Base-by-base conservation (phyloP, 1,140 invertebrate species). In the Brachionus angularis region DNA sequence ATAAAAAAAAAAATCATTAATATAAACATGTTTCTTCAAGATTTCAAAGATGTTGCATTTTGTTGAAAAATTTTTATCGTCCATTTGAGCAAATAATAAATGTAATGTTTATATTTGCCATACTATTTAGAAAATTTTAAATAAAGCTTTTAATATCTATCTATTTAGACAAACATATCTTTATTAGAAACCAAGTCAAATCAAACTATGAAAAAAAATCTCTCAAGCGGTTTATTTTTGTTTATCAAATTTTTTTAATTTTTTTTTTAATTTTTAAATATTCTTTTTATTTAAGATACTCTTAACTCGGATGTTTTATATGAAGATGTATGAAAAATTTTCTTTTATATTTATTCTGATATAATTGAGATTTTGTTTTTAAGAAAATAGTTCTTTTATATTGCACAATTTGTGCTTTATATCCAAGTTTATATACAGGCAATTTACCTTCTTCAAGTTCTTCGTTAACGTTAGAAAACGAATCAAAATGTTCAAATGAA, bases 361-460 rank as follows among this genome's bases (percentile, higher is more conserved):
- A 16, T 16, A 42, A 42, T 10, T 42, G 39, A 10, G 10, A 0
- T 42, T 44, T 25, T 21, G 16, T n/a, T 18, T 27, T 42, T 23
- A 39, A 67, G 62, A 46, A 50, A 67, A 10, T 50, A 10, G 42
- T 67, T 46, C 25, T 67, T 4, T 50, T 34, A n/a, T 67, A 67
- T 34, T 46, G 42, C 33, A 67, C 62, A 47, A 47, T 67, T 29
- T 67, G 62, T 25, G 42, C 62, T 23, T 23, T 67, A 16, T 67
- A 67, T 31, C 62, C 62, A 5, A 47, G 33, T 18, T 67, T 67
- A 27, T 47, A 50, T 27, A 23, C 21, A 16, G 7, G 8, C 18
- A 46, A 46, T 18, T 33, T 29, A 23, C 44, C 42, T 7, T 49
- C 61, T 0, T 33, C 62, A 16, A 10, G 39, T 16, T 42, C 10